Evolutionary conservation across 2,797 vertebrate species (phyloP).

Genomic region (Acanthiza pusilla): DNA sequence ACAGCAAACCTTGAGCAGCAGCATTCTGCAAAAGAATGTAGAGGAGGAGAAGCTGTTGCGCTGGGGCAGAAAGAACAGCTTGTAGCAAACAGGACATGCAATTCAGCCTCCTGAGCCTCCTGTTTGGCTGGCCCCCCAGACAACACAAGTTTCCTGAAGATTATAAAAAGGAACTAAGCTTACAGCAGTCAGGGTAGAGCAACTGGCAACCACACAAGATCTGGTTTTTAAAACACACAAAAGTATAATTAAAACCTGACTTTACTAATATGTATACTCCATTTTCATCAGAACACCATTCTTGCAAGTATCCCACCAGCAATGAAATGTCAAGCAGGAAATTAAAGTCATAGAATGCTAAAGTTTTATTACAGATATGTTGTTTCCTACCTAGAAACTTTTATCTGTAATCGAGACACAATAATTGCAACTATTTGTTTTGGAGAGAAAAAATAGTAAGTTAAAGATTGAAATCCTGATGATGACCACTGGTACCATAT

Average conservation of each 20-base stretch:
- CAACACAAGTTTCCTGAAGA: not conserved
- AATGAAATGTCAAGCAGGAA: constrained; percentile 24
- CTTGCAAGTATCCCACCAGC: not conserved
- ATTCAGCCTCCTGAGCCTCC: not conserved
- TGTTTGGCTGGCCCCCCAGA: not conserved
- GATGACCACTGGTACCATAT: not conserved
- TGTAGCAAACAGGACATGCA: not conserved
- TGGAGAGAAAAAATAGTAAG: not conserved
- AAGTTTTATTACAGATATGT: not conserved
- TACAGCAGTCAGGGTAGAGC: not conserved
- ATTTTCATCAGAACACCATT: not conserved
- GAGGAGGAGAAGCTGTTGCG: not conserved
- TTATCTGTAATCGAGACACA: not conserved
- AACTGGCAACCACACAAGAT: not conserved
- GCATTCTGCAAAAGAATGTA: not conserved
- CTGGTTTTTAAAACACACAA: constrained; percentile 21
- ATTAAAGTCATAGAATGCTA: constrained; percentile 1
- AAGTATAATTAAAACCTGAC: constrained; percentile 43
- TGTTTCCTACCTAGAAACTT: not conserved
- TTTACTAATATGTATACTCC: not conserved
- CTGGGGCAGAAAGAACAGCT: not conserved
- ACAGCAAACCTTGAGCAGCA: not conserved
- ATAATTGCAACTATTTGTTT: not conserved
- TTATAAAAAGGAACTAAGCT: not conserved
- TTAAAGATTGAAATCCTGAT: not conserved